These are phyloP conservation scores for Geophilus truncorum DNA, from an alignment of 2,888 invertebrate species.

Conservation along the genomic window DNA sequence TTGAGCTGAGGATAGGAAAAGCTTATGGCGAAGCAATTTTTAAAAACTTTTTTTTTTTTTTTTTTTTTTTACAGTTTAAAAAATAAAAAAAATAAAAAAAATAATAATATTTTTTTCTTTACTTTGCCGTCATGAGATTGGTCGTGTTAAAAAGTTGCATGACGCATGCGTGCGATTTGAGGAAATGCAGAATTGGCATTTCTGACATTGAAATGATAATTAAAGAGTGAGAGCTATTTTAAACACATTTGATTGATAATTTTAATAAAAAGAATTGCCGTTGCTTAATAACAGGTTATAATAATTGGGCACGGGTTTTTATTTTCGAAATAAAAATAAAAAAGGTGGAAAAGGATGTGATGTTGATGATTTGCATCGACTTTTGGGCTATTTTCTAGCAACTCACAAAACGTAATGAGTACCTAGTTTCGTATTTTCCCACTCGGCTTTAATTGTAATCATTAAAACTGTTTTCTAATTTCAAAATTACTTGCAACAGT, in stretches of 20 bases:
- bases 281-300: not conserved
- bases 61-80: not conserved
- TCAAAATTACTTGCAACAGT: not conserved
- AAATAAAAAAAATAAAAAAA: too few species aligned
- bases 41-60: not conserved
- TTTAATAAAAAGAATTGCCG: not conserved
- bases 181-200: not conserved
- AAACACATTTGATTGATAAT: constrained; percentile 20
- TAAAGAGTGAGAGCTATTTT: constrained; percentile 9
- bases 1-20: not conserved
- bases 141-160: not conserved
- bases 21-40: not conserved
- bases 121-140: not conserved
- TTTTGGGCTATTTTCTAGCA: not conserved
- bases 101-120: not conserved
- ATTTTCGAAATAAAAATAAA: not conserved
- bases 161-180: not conserved
- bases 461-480: not conserved
- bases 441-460: not conserved
- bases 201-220: constrained; percentile 16
- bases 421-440: not conserved
- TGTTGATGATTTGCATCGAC: not conserved
- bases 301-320: not conserved
- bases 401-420: too few species aligned
- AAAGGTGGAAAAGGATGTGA: not conserved